A percentile compares a stretch with the other conserved stretches of the same genome.
Conservation (phyloP, 1,140 invertebrate species). For the Drosophila triauraria region DNA sequence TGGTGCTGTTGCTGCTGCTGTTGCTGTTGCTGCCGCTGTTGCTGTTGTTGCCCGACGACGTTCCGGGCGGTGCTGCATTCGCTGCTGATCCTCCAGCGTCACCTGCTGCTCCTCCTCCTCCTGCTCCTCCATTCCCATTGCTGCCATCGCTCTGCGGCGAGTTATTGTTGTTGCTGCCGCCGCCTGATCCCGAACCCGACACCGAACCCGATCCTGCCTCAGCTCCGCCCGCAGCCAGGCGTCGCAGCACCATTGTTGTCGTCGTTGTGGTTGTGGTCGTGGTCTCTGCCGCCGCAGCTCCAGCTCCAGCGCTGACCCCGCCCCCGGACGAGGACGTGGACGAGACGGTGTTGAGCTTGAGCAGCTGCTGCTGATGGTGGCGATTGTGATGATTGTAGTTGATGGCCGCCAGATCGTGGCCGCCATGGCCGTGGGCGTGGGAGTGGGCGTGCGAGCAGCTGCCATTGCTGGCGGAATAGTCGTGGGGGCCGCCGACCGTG, state of each 20-base stretch:
- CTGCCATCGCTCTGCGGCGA: constrained; percentile 71
- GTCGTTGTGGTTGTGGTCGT: constrained; percentile 73
- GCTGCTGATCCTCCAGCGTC: not conserved
- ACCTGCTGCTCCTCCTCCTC: not conserved
- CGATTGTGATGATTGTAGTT: constrained; percentile 77
- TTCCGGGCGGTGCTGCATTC: constrained; percentile 4
- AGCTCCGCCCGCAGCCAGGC: constrained; percentile 37
- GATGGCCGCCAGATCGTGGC: constrained; percentile 64
- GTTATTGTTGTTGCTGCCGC: constrained; percentile 75
- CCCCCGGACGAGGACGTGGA: constrained; percentile 5
- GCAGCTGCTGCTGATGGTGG: constrained; percentile 69
- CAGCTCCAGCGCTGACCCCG: not conserved
- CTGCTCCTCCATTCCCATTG: constrained; percentile 58
- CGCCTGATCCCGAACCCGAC: no score
- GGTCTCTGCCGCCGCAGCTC: constrained; percentile 58
- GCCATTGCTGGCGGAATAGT: constrained; percentile 86
- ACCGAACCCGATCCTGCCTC: constrained; percentile 17
- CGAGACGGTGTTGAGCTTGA: constrained; percentile 46
- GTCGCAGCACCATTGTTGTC: constrained; percentile 61
- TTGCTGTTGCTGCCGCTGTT: constrained; percentile 39
- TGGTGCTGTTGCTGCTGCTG: constrained; percentile 36
- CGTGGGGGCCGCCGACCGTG: constrained; percentile 95
- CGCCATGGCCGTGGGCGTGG: constrained; percentile 5
- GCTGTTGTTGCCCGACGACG: constrained; percentile 15
- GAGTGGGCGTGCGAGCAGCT: constrained; percentile 15